A percentile compares a stretch with the other conserved stretches of the same genome.
phyloP scores from a whole-genome alignment of 2,797 vertebrate genomes.

The Chaetodon trifasciatus region DNA sequence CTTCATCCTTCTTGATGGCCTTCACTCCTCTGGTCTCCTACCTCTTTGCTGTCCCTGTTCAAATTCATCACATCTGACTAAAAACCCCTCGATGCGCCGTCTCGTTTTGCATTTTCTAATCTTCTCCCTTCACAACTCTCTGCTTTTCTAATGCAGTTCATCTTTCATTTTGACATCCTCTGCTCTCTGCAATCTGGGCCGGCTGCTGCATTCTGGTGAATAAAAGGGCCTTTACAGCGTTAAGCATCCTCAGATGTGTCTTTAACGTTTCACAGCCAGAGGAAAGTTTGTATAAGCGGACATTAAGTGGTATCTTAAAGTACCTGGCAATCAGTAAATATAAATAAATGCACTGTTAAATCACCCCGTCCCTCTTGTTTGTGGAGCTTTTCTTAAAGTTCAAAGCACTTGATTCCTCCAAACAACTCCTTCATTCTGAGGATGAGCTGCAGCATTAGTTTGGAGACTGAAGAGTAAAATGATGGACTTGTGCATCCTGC shows the following conservation, averaged over 20 bases:
- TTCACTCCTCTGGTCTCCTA: slow-evolving; percentile 11
- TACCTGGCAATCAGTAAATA: too few species aligned
- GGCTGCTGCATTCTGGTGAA: not conserved
- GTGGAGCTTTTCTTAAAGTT: not conserved
- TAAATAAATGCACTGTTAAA: not conserved
- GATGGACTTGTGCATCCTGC: not conserved
- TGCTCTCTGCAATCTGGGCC: not conserved
- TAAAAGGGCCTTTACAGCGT: not conserved
- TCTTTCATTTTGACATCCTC: not conserved
- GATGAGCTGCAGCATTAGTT: not conserved
- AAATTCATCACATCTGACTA: not conserved
- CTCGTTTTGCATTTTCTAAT: slow-evolving; percentile 6
- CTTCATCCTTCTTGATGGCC: not conserved
- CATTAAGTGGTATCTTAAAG: too few species aligned
- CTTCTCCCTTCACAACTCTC: not conserved
- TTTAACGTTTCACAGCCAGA: not conserved
- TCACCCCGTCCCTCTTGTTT: not conserved
- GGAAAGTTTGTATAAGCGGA: too few species aligned
- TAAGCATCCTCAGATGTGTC: not conserved
- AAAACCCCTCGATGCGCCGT: not conserved
- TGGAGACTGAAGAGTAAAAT: not conserved
- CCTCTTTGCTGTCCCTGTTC: slow-evolving; percentile 4
- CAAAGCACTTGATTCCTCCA: not conserved
- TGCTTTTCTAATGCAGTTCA: slow-evolving; percentile 3
- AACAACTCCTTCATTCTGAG: not conserved